Evolutionary conservation across 2,113 vertebrate genomes (phyloP).

Genomic region (Lamprologus tigripictilis): DNA sequence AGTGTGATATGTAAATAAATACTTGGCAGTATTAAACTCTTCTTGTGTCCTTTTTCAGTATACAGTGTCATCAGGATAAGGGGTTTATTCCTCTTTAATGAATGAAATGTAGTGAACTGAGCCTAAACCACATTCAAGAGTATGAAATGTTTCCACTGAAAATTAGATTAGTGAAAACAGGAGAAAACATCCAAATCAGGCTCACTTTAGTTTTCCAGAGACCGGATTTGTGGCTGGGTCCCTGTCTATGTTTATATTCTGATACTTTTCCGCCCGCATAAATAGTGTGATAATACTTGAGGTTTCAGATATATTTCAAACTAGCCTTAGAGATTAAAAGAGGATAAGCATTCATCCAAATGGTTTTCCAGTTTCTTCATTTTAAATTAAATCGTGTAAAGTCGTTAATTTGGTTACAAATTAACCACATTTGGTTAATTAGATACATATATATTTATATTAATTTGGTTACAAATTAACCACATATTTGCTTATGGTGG

Average conservation of each 20-base stretch:
- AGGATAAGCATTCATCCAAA: neutral
- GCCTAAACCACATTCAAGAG: neutral
- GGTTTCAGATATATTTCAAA: neutral
- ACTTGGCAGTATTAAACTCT: constrained; percentile 9
- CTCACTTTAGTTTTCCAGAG: neutral
- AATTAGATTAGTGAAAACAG: neutral
- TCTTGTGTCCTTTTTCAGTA: neutral
- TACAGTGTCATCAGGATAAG: neutral
- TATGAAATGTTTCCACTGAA: neutral
- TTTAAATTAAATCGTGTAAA: neutral
- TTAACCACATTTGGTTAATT: neutral
- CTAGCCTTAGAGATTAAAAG: neutral
- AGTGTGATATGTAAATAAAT: constrained; percentile 56
- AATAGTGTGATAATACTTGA: neutral
- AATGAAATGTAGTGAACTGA: neutral
- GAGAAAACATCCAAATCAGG: neutral
- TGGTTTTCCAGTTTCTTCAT: neutral
- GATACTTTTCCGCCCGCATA: neutral
- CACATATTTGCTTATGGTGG: neutral
- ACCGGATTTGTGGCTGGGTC: neutral
- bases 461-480: neutral
- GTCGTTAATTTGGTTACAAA: neutral
- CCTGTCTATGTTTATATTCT: neutral
- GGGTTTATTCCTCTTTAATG: neutral
- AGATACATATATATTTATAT: neutral